Percentiles rank a stretch among this genome's conserved stretches.
These are phyloP conservation scores for Cervus canadensis DNA, from an alignment of 2,113 vertebrate genomes.

Conservation along the genomic window DNA sequence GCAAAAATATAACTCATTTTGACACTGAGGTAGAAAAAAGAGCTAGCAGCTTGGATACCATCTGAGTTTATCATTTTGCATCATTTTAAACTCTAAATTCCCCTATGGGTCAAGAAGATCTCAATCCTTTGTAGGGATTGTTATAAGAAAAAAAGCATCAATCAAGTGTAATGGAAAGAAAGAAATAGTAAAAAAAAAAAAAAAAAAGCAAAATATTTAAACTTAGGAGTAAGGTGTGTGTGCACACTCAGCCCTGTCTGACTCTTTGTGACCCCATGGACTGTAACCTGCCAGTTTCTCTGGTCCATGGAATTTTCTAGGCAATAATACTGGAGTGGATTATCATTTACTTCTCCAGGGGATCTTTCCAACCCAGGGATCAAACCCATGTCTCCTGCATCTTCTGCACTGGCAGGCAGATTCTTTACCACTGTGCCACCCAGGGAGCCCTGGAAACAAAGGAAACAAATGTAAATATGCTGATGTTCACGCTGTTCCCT, in stretches of 20 bases:
- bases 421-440: background rate
- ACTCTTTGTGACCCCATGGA: background rate
- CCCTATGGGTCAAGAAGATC: background rate
- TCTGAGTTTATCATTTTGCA: background rate
- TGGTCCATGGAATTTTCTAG: background rate
- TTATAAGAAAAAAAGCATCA: background rate
- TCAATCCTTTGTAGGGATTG: background rate
- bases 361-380: background rate
- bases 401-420: background rate
- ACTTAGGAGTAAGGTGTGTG: background rate
- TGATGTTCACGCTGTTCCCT: background rate
- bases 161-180: background rate
- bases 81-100: conserved; percentile 25
- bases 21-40: background rate
- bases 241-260: background rate
- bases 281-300: background rate
- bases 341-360: background rate
- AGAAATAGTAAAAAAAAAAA: conserved; percentile 14
- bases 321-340: background rate
- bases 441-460: background rate
- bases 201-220: background rate
- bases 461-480: background rate
- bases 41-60: background rate
- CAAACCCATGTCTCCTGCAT: background rate
- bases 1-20: conserved; percentile 29